Evolutionary conservation across 2,888 invertebrate species (phyloP).

Genomic region (Heteromyza rotundicornis): DNA sequence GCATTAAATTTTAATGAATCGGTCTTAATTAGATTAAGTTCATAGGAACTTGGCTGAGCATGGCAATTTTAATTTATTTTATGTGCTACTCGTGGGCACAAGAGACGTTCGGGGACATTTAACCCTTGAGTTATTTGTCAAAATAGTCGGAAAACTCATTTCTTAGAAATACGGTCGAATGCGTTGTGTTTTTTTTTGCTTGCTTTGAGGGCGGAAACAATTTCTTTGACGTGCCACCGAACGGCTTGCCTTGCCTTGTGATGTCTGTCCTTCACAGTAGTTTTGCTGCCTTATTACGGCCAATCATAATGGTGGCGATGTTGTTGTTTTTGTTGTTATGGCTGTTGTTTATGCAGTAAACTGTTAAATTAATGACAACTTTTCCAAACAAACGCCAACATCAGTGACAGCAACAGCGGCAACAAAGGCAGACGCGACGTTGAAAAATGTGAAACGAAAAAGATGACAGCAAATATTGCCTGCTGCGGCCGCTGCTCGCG

Average conservation of each 20-base stretch:
- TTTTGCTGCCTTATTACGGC: background rate
- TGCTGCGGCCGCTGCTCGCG: background rate
- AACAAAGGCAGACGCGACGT: background rate
- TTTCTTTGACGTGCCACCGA: no score
- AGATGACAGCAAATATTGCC: background rate
- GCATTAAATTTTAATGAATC: no score
- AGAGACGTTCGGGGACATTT: background rate
- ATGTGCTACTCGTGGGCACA: background rate
- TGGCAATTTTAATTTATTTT: background rate
- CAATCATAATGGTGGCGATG: background rate
- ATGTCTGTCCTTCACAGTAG: background rate
- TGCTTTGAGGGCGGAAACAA: no score
- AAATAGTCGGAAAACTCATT: background rate
- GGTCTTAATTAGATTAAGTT: no score
- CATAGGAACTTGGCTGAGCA: no score
- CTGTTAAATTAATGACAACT: constrained; percentile 16
- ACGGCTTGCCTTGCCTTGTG: no score
- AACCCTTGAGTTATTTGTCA: constrained; percentile 4
- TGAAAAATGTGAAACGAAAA: background rate
- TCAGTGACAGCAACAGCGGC: background rate
- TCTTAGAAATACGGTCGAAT: background rate
- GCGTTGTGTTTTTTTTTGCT: background rate
- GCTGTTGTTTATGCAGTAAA: constrained; percentile 10
- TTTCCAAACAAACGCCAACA: constrained; percentile 3
- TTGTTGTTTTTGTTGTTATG: background rate